phyloP scores from a whole-genome alignment of 2,113 vertebrate genomes.

The Myxocyprinus asiaticus region DNA sequence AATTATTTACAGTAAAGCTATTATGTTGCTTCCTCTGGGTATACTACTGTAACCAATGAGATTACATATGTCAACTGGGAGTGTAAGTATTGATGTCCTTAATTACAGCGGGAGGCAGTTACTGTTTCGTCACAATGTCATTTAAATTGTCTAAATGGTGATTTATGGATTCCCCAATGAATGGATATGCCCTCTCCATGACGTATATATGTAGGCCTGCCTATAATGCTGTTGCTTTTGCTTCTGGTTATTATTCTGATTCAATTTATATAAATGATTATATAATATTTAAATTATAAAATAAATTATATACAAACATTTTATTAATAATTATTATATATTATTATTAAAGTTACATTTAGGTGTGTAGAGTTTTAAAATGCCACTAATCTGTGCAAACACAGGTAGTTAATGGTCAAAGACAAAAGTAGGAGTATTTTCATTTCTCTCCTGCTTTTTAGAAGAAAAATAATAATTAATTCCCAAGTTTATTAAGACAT shows the following conservation, averaged over 20 bases:
- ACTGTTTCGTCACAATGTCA: constrained; percentile 19
- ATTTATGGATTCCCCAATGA: constrained; percentile 15
- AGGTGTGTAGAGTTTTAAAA: too few species aligned
- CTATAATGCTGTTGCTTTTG: not conserved
- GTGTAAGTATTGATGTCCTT: constrained; percentile 23
- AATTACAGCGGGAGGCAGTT: constrained; percentile 15
- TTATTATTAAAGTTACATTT: too few species aligned
- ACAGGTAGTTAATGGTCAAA: too few species aligned
- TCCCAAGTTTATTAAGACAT: too few species aligned
- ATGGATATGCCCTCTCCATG: not conserved
- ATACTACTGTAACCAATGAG: not conserved
- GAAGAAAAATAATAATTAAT: too few species aligned
- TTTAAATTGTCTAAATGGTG: constrained; percentile 14
- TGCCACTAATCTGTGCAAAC: too few species aligned
- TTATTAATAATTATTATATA: too few species aligned
- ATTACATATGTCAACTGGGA: not conserved
- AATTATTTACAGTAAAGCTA: constrained; percentile 24
- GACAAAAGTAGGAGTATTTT: too few species aligned
- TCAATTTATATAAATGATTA: too few species aligned
- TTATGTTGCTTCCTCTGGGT: constrained; percentile 29
- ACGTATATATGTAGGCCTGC: not conserved
- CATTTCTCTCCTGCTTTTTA: too few species aligned
- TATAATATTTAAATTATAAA: too few species aligned
- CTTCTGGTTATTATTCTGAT: not conserved
- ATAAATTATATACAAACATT: too few species aligned